These are phyloP conservation scores for Microtus richardsoni DNA, from an alignment of 2,113 vertebrate species.

Conservation along the genomic window DNA sequence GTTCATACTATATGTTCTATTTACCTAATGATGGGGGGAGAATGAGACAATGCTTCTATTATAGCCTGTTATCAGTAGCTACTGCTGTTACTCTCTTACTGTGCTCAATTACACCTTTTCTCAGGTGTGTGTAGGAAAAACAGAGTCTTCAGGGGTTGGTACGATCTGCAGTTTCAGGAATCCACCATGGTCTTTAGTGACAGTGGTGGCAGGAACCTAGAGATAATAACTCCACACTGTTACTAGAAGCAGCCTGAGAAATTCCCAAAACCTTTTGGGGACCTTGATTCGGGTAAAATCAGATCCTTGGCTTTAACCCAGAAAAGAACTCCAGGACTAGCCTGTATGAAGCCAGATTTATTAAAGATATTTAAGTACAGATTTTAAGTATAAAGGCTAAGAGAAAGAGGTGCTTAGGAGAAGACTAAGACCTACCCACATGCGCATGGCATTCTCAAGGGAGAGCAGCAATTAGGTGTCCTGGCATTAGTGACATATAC, in stretches of 20 bases:
- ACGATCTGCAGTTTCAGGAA: background rate
- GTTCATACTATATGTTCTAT: background rate
- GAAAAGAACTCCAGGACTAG: background rate
- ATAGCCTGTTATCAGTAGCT: background rate
- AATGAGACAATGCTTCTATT: background rate
- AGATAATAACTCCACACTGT: background rate
- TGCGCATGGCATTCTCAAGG: background rate
- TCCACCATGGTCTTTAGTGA: background rate
- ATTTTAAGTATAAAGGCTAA: background rate
- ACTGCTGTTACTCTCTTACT: background rate
- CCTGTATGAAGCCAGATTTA: background rate
- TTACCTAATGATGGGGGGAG: background rate
- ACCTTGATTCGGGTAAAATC: background rate
- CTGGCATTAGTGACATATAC: background rate
- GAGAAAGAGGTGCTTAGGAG: background rate
- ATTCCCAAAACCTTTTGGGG: background rate
- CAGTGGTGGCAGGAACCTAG: background rate
- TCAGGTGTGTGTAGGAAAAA: background rate
- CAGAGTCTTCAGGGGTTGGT: background rate
- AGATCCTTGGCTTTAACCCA: background rate
- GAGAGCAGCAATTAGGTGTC: background rate
- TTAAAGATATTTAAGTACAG: background rate
- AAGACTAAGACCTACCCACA: background rate
- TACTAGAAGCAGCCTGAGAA: background rate
- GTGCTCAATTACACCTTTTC: background rate